These are phyloP conservation scores for Molossus alvarezi DNA, from an alignment of 2,797 vertebrate genomes.

Conservation along the genomic window DNA sequence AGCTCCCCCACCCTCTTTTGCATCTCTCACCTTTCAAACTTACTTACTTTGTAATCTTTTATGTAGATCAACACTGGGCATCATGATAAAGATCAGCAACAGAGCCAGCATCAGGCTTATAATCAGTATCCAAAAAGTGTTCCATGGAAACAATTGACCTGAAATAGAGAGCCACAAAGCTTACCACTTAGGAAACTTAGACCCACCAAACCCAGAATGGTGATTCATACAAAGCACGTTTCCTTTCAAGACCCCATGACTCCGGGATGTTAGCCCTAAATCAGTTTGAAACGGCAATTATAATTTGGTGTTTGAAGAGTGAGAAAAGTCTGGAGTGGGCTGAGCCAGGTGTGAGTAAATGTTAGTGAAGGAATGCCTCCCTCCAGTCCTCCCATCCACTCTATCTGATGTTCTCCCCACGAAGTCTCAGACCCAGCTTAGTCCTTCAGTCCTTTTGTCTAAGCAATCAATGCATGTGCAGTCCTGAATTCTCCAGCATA, in stretches of 20 bases:
- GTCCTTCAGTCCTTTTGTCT: neutral
- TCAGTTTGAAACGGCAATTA: neutral
- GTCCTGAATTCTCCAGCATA: neutral
- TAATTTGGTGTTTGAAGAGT: neutral
- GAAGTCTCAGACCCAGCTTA: neutral
- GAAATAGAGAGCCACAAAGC: slow-evolving; percentile 3
- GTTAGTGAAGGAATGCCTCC: neutral
- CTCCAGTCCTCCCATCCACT: neutral
- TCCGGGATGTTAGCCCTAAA: neutral
- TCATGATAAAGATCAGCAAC: neutral
- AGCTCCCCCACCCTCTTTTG: neutral
- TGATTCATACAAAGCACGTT: neutral
- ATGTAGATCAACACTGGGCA: neutral
- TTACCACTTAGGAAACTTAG: neutral
- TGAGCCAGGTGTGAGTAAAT: neutral
- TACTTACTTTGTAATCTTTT: neutral
- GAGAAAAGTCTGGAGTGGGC: neutral
- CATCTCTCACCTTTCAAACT: neutral
- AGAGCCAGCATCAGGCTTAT: neutral
- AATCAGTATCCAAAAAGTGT: neutral
- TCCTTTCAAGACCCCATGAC: neutral
- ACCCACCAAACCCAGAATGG: neutral
- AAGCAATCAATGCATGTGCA: neutral
- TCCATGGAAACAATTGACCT: slow-evolving; percentile 1
- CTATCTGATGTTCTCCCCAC: neutral